Conservation (phyloP, 2,797 vertebrate species). For the Mormyrus hasselquistii region DNA sequence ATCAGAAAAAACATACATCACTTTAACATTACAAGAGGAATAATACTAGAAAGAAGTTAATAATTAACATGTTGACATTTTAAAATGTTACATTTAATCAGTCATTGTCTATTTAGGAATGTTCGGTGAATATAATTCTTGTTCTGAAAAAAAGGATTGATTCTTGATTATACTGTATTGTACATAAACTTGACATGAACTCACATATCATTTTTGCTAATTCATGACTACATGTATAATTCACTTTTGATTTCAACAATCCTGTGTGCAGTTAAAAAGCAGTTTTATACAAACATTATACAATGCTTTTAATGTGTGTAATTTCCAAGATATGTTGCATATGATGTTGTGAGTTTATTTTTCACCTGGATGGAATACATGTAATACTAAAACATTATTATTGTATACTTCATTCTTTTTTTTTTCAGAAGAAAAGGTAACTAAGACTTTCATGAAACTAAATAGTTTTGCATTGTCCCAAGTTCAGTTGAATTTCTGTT, state of each 20-base stretch:
- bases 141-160: background rate
- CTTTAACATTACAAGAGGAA: background rate
- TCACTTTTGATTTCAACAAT: conserved; percentile 8
- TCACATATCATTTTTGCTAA: background rate
- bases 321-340: background rate
- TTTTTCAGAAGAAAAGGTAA: background rate
- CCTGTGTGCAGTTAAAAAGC: background rate
- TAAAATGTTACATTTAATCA: background rate
- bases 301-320: background rate
- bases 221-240: background rate
- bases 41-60: background rate
- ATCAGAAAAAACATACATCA: background rate
- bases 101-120: background rate
- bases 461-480: background rate
- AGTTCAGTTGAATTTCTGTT: background rate
- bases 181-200: background rate
- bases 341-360: background rate
- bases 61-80: background rate
- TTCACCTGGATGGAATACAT: background rate
- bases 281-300: background rate
- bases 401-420: background rate
- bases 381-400: background rate
- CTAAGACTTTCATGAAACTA: background rate
- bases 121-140: background rate
- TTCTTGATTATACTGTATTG: conserved; percentile 1